phyloP scores from a whole-genome alignment of 2,113 vertebrate species.

The Fulica atra region DNA sequence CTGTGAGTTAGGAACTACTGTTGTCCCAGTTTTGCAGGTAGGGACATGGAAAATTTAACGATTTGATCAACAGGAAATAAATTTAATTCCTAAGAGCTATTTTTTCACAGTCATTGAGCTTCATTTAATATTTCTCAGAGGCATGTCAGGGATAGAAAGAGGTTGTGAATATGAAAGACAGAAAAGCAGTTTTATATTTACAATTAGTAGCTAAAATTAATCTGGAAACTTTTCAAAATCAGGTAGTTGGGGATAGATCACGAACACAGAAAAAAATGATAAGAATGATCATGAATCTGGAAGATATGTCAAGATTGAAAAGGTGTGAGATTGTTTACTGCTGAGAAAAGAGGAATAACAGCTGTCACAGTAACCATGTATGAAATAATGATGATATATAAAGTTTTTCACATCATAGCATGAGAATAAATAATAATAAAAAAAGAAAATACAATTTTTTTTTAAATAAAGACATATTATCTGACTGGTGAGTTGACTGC shows the following conservation, averaged over 20 bases:
- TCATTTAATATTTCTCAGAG: background rate
- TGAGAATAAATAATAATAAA: background rate
- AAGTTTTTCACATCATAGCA: background rate
- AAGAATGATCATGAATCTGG: background rate
- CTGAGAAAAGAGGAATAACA: constrained; percentile 10
- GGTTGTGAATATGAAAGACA: background rate
- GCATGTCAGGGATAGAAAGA: background rate
- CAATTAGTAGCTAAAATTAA: background rate
- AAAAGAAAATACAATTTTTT: background rate
- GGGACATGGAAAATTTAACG: background rate
- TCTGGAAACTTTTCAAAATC: background rate
- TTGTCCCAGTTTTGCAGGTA: background rate
- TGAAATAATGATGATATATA: background rate
- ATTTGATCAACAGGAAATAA: background rate
- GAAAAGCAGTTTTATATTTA: background rate
- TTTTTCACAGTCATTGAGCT: background rate
- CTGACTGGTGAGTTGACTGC: background rate
- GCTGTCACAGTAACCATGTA: background rate
- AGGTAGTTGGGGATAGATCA: background rate
- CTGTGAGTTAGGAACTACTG: background rate
- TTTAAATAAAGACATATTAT: background rate
- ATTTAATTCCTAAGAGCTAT: background rate
- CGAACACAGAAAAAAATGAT: background rate
- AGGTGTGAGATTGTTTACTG: constrained; percentile 11
- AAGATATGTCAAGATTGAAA: background rate